Evolutionary conservation across 1,140 invertebrate genomes (phyloP).

Genomic region (Aleiodes sp.): DNA sequence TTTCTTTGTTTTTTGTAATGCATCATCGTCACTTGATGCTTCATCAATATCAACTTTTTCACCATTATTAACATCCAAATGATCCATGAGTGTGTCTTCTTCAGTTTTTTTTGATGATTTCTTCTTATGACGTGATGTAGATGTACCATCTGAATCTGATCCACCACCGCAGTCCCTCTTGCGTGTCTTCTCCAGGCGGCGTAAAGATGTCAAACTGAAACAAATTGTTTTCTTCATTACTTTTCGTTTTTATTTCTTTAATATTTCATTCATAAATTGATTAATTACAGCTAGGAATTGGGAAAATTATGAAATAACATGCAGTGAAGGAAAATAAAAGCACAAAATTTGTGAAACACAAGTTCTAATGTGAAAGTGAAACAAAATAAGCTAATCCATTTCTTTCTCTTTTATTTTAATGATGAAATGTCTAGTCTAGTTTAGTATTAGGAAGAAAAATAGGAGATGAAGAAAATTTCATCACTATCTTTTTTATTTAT

Average conservation of each 20-base stretch:
- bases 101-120: constrained; percentile 38
- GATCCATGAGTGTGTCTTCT: constrained; percentile 49
- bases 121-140: constrained; percentile 33
- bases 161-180: constrained; percentile 22
- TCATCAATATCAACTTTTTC: constrained; percentile 8
- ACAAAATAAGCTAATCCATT: no score
- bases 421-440: no score
- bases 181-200: constrained; percentile 39
- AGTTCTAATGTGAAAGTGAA: no score
- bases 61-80: constrained; percentile 44
- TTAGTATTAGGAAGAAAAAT: no score
- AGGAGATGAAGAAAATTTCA: no score
- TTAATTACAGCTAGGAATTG: no score
- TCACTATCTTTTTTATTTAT: no score
- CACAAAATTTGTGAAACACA: no score
- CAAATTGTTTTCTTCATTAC: not conserved
- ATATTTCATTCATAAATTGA: no score
- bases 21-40: constrained; percentile 30
- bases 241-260: not conserved
- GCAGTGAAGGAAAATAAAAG: not conserved
- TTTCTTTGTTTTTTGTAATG: not conserved
- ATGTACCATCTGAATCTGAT: constrained; percentile 41
- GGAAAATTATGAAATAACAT: not conserved
- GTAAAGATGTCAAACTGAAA: constrained; percentile 40
- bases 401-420: no score